Conservation (phyloP, 2,113 vertebrate genomes). For the Colossoma macropomum region DNA sequence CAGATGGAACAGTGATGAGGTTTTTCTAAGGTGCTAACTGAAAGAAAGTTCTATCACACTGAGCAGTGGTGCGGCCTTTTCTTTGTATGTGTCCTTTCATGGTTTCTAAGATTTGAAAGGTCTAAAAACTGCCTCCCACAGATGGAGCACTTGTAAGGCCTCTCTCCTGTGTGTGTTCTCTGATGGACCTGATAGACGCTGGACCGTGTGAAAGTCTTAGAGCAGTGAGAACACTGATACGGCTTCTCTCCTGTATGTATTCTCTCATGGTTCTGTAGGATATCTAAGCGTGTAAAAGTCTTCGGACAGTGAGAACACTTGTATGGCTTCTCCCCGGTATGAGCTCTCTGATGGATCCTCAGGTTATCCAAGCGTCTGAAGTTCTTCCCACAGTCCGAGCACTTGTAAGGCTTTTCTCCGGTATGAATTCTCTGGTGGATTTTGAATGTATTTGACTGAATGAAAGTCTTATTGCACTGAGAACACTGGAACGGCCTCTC, state of each 20-base stretch:
- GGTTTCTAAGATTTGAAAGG: slow-evolving; percentile 38
- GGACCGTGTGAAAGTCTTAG: slow-evolving; percentile 17
- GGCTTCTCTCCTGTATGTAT: slow-evolving; percentile 40
- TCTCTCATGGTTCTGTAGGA: slow-evolving; percentile 44
- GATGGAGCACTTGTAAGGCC: slow-evolving; percentile 36
- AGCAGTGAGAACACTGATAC: slow-evolving; percentile 38
- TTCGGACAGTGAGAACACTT: slow-evolving; percentile 41
- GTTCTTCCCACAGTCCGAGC: slow-evolving; percentile 14
- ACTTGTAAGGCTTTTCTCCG: slow-evolving; percentile 32
- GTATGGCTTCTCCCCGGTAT: slow-evolving; percentile 42
- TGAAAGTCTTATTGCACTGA: slow-evolving; percentile 35
- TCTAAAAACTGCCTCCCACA: slow-evolving; percentile 41
- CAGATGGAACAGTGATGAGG: slow-evolving; percentile 23
- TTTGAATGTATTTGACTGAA: slow-evolving; percentile 20
- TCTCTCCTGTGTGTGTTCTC: slow-evolving; percentile 46
- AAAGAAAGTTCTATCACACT: slow-evolving; percentile 44
- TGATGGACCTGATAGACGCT: slow-evolving; percentile 37
- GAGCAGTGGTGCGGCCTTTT: slow-evolving; percentile 46
- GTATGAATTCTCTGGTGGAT: slow-evolving; percentile 36
- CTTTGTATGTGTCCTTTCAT: slow-evolving; percentile 38
- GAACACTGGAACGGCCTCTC: slow-evolving; percentile 40
- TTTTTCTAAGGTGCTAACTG: slow-evolving; percentile 22
- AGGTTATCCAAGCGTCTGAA: slow-evolving; percentile 23
- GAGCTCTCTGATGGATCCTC: slow-evolving; percentile 25
- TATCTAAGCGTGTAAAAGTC: slow-evolving; percentile 2